Evolutionary conservation across 2,888 invertebrate species (phyloP), one percentile per base, ranked within the genome.

Genomic region (Sphecodes monilicornis): DNA sequence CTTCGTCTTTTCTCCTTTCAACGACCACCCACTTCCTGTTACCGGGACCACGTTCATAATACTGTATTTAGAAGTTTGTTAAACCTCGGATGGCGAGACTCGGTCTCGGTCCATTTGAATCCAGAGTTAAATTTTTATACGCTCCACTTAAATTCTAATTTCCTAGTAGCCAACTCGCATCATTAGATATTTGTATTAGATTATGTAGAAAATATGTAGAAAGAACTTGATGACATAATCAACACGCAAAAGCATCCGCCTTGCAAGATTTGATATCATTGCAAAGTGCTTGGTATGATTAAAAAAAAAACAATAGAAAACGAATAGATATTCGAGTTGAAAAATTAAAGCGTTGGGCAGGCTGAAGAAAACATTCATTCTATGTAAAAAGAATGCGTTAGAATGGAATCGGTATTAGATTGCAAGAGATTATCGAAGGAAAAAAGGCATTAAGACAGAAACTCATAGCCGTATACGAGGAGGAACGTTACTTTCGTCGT

Each of bases 401-500:
- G 16, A 60, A 60, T 29, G 29, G 18, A 60, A 60, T 60, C 18
- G 60, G 13, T 8, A 60, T 60, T 29, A 29, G 32, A 29, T 60
- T 39, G 39, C 4, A 39, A 22, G 36, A 68, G n/a, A 68, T 68
- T 39, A 22, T 22, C 22, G 36, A 36, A 22, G 13, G 39, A 68
- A 39, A 68, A 60, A 68, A 39, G 22, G 13, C 13, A 32, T 46
- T 71, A 18, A 11, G 32, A 71, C 18, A 71, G 32, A 22, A 64
- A 60, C 29, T 16, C 36, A n/a, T 74, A 50, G 5, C 22, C 54
- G 39, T 22, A 39, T 18, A 26, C 18, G 1, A 26, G 32, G 13
- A 16, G 11, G 39, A 78, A 76, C n/a, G 70, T 46, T 50, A 60
- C 69, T 41, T 69, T 74, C 39, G 11, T 60, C 54, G 50, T 60